Base-by-base conservation (phyloP, 2,113 vertebrate genomes). In the Scalopus aquaticus region DNA sequence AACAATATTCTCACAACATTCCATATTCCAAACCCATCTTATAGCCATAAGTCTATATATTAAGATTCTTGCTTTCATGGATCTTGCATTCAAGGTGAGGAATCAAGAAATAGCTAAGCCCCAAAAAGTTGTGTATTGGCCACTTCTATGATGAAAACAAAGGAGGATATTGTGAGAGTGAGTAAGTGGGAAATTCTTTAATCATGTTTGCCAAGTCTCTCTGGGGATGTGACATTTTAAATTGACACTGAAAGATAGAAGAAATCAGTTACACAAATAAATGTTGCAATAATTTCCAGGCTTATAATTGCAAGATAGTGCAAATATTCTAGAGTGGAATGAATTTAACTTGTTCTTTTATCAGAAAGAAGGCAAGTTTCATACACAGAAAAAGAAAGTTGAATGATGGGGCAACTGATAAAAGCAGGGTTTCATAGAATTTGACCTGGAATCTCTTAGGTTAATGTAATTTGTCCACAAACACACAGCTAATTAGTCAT, bases 381-480 rank as follows among this genome's bases (percentile, higher is more conserved):
- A 44, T 44, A 76, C n/a, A 46, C 1, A 87, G 84, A 35, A n/a
- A 37, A 62, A 64, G 30, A 35, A 69, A 73, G 35, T 54, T 83
- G 16, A 90, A 44, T 54, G 60, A 42, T 78, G 49, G 56, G 13
- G 46, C 3, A 32, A 81, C 17, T 37, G 46, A 76, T 84, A 11
- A 56, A 56, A 56, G 17, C 20, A 22, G 72, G 69, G 19, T 5
- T 46, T 37, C 32, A 80, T 28, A 3, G 51, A 65, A 76, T 72
- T 83, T 65, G 32, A 93, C 15, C 10, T 51, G 22, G 20, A 11
- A 12, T 30, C 46, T 42, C 17, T 92, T 80, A 39, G 11, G 80
- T 83, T 42, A 95, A 54, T 72, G n/a, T 74, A 67, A 84, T 54
- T 85, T 93, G 3, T 20, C 37, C n/a, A 88, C 83, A 35, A 60